Percentiles rank a stretch among this genome's conserved stretches.
Conservation (phyloP, 37 sponge, comb jelly and placozoan genomes). For the Geodia barretti region DNA sequence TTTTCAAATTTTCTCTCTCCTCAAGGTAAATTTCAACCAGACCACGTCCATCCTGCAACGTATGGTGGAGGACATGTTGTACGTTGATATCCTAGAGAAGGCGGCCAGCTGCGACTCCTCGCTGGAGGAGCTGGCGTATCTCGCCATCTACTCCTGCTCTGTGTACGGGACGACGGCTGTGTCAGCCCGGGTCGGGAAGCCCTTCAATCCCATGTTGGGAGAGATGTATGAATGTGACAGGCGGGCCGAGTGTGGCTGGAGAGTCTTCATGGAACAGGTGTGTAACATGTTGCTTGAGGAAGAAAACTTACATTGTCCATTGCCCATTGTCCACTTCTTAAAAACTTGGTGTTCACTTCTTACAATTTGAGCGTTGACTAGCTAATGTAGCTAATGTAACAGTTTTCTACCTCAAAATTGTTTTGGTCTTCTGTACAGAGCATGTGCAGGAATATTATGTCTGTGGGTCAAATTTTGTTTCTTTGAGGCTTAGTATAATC, state of each 20-base stretch:
- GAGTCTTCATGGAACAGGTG: slow-evolving; percentile 92
- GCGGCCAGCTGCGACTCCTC: slow-evolving; percentile 75
- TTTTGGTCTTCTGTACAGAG: too few species aligned
- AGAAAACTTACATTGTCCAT: too few species aligned
- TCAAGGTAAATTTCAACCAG: slow-evolving; percentile 99
- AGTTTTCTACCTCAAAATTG: too few species aligned
- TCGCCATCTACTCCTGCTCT: slow-evolving; percentile 80
- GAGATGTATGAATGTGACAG: slow-evolving; percentile 96
- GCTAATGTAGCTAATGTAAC: too few species aligned
- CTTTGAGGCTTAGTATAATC: too few species aligned
- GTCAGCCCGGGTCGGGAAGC: slow-evolving; percentile 73
- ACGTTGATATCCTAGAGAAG: slow-evolving; percentile 66
- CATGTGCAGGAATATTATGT: too few species aligned
- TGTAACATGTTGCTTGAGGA: too few species aligned
- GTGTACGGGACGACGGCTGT: slow-evolving; percentile 74
- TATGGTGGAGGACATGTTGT: slow-evolving; percentile 85
- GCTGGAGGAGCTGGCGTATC: slow-evolving; percentile 72
- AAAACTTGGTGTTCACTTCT: too few species aligned
- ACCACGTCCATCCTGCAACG: slow-evolving; percentile 94
- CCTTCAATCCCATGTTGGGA: slow-evolving; percentile 96
- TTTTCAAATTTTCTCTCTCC: too few species aligned
- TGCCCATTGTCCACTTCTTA: too few species aligned
- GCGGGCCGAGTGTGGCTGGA: slow-evolving; percentile 91
- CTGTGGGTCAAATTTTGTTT: too few species aligned
- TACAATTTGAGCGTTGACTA: too few species aligned